Conservation (phyloP, 2,113 vertebrate species). For the Coryphaenoides rupestris region DNA sequence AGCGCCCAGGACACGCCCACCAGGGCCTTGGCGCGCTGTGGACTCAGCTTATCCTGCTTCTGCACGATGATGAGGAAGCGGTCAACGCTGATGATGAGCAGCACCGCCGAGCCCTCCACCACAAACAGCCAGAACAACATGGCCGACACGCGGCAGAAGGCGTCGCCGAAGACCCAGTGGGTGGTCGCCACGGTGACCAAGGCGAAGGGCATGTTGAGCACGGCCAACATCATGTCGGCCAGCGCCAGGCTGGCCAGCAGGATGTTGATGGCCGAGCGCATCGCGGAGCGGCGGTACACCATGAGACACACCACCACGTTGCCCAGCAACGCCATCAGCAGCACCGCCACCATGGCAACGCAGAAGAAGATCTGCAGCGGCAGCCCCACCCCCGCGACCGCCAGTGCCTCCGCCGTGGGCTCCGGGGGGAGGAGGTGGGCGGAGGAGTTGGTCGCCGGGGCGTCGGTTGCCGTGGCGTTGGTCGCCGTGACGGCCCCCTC, state of each 20-base stretch:
- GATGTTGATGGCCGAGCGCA: slow-evolving; percentile 98
- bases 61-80: slow-evolving; percentile 97
- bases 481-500: slow-evolving; percentile 49
- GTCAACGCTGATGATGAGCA: slow-evolving; percentile 97
- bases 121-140: slow-evolving; percentile 98
- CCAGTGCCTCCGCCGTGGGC: slow-evolving; percentile 58
- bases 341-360: slow-evolving; percentile 82
- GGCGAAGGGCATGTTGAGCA: slow-evolving; percentile 95
- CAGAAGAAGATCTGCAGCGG: slow-evolving; percentile 91
- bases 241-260: slow-evolving; percentile 94
- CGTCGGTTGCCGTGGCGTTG: slow-evolving; percentile 48
- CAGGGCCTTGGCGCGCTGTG: slow-evolving; percentile 88
- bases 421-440: slow-evolving; percentile 58
- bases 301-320: slow-evolving; percentile 97
- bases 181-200: slow-evolving; percentile 87
- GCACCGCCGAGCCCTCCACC: slow-evolving; percentile 88
- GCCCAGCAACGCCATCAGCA: slow-evolving; percentile 87
- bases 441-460: slow-evolving; percentile 52
- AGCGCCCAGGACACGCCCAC: slow-evolving; percentile 86
- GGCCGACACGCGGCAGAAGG: slow-evolving; percentile 89
- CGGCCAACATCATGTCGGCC: slow-evolving; percentile 92
- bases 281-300: slow-evolving; percentile 97
- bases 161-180: slow-evolving; percentile 88
- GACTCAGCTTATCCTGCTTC: slow-evolving; percentile 93
- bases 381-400: slow-evolving; percentile 73